Evolutionary conservation across 2,797 vertebrate genomes (phyloP).

Genomic region (Mormyrops attenuatus): DNA sequence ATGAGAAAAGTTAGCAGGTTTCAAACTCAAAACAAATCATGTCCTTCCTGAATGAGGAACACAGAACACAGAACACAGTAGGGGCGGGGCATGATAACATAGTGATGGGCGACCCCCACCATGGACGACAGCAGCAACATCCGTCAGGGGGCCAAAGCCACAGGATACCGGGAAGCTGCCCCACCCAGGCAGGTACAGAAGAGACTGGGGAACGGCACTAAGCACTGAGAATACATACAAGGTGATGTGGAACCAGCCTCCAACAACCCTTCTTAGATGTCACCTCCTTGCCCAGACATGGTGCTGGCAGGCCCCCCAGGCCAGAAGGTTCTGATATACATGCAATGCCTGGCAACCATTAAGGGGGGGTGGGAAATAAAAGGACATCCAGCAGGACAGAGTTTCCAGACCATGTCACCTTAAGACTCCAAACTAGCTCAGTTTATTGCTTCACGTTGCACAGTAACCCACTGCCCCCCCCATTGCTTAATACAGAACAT

Average conservation of each 20-base stretch:
- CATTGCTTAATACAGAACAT: background rate
- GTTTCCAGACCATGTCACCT: background rate
- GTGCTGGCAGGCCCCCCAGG: background rate
- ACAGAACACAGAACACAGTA: no score
- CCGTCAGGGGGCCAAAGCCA: background rate
- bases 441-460: background rate
- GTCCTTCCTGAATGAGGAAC: background rate
- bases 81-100: constrained; percentile 23
- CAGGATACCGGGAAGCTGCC: background rate
- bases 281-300: background rate
- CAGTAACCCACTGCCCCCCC: background rate
- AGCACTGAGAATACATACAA: background rate
- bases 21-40: background rate
- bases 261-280: background rate
- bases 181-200: background rate
- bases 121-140: background rate
- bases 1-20: background rate
- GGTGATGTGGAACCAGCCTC: background rate
- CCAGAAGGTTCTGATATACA: background rate
- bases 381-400: background rate
- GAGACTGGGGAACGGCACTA: background rate
- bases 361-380: background rate
- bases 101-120: constrained; percentile 24
- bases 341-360: background rate
- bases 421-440: background rate